phyloP scores from a whole-genome alignment of 1,140 invertebrate genomes.

The Acyrthosiphon pisum region DNA sequence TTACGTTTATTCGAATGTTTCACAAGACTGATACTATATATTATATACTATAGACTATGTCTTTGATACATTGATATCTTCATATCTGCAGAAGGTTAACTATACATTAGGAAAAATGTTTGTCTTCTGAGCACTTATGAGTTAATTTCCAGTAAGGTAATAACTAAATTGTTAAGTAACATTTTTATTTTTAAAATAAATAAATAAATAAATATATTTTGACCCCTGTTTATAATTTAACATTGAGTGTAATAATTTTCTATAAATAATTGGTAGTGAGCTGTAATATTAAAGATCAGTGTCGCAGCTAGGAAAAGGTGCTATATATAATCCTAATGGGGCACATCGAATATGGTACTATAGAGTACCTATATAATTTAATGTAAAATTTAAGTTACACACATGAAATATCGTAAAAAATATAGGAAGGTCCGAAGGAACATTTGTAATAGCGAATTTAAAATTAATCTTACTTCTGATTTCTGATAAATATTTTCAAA shows the following conservation, averaged over 20 bases:
- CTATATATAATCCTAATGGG: not conserved
- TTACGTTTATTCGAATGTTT: no score
- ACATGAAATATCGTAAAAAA: not conserved
- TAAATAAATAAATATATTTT: conserved; percentile 6
- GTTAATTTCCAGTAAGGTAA: not conserved
- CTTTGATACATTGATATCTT: not conserved
- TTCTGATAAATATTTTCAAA: not conserved
- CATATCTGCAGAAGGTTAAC: not conserved
- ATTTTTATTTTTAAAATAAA: not conserved
- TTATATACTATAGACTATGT: no score
- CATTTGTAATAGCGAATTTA: no score
- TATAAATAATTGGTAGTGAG: not conserved
- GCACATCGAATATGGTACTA: not conserved
- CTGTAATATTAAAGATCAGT: not conserved
- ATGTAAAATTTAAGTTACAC: not conserved
- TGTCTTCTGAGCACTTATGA: not conserved
- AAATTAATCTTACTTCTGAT: no score
- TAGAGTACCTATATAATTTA: not conserved
- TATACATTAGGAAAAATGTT: not conserved
- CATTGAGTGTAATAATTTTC: not conserved
- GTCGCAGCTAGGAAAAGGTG: not conserved
- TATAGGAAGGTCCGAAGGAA: not conserved
- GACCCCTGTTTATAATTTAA: not conserved
- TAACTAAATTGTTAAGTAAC: not conserved
- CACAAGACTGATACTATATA: no score